Evolutionary conservation across 2,888 invertebrate species (phyloP), one percentile per base, ranked within the genome.

Genomic region (Frankliniella intonsa): DNA sequence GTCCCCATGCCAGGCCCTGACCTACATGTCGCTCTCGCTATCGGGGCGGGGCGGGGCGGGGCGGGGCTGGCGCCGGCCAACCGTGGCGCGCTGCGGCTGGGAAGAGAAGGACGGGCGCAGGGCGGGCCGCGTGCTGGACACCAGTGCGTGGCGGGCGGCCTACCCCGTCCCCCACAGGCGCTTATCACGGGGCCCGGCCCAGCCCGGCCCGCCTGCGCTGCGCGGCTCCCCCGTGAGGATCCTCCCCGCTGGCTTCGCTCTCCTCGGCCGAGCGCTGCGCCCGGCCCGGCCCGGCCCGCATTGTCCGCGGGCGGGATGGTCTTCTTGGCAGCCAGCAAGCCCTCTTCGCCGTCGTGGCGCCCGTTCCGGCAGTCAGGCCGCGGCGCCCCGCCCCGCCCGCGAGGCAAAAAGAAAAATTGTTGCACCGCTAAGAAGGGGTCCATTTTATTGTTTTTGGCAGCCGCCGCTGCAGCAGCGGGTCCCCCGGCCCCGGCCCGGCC

Each of bases 271-370:
- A 14, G 62, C 50, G 65, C 25, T 12, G 82, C n/a, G n/a, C 50
- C 69, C 80, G 69, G 27, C 65, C 80, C n/a, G 50, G 80, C 69
- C 80, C 25, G 50, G 80, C 38, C 84, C 81, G 82, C 83, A 82
- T 81, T 83, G 83, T 84, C 84, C 85, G 85, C 85, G 85, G 85
- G 85, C 84, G 84, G 38, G 85, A 84, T 82, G 85, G 84, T 84
- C 84, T 84, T 84, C 84, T 84, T 84, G 85, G 85, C 85, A 86
- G 87, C 87, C 86, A 87, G 87, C 87, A 87, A 86, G 87, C 86
- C 86, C 84, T 82, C 50, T 27, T 19, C 82, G 79, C 50, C 51
- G 83, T 83, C 85, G 85, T 86, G 86, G 85, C 86, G 84, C 85
- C 84, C 84, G 85, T 84, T 84, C 84, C 84, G 69, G 69, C 69